A percentile compares a stretch with the other conserved stretches of the same genome.
Evolutionary conservation across 1,140 invertebrate species (phyloP).

Genomic region (Gonioctena quinquepunctata): DNA sequence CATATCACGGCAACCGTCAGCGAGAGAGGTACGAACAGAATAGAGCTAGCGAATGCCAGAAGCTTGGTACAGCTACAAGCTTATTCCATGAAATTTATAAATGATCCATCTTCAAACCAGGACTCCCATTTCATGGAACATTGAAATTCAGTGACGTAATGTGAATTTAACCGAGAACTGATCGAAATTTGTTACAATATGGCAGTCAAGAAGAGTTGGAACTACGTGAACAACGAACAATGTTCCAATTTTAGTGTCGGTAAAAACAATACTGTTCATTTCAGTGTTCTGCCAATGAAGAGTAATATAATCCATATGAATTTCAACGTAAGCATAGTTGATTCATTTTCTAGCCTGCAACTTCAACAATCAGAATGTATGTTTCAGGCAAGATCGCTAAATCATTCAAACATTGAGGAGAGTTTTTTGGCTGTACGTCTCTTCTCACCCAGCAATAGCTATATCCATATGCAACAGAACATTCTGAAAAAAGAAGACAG

Average conservation of each 20-base stretch:
- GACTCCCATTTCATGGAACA: constrained; percentile 64
- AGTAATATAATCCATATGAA: constrained; percentile 43
- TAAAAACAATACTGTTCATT: constrained; percentile 4
- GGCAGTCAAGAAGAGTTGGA: constrained; percentile 50
- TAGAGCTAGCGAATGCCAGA: constrained; percentile 57
- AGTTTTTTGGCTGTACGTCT: constrained; percentile 34
- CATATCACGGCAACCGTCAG: constrained; percentile 62
- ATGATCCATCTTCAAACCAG: constrained; percentile 62
- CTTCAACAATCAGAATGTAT: neutral
- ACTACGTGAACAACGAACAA: constrained; percentile 41
- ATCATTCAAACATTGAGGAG: constrained; percentile 34
- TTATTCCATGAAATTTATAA: neutral
- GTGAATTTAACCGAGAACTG: constrained; percentile 34
- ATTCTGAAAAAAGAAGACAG: neutral
- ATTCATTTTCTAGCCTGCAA: neutral
- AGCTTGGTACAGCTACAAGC: constrained; percentile 45
- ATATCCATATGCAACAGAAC: constrained; percentile 33
- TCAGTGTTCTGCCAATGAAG: constrained; percentile 39
- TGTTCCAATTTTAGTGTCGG: constrained; percentile 40
- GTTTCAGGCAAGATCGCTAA: constrained; percentile 42
- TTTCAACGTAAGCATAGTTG: constrained; percentile 34
- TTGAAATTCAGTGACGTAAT: constrained; percentile 43
- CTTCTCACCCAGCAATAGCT: constrained; percentile 40
- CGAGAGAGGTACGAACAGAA: constrained; percentile 63
- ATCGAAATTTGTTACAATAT: constrained; percentile 50